phyloP scores from a whole-genome alignment of 2,888 invertebrate genomes.

The Gisinianus flammeolus region DNA sequence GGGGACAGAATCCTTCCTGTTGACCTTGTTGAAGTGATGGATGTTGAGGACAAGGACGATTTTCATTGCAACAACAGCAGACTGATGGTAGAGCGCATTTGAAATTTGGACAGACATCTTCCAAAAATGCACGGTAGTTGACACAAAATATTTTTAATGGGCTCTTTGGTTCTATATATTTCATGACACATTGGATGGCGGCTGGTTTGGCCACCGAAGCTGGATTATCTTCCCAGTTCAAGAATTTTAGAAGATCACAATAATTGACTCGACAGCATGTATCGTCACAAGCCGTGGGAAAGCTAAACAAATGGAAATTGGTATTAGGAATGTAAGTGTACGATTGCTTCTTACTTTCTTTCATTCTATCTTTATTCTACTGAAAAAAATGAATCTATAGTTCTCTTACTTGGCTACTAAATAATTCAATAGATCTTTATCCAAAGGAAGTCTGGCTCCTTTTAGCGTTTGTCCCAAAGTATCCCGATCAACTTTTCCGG shows the following conservation, averaged over 20 bases:
- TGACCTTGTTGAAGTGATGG: conserved; percentile 11
- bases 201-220: conserved; percentile 65
- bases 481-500: conserved; percentile 67
- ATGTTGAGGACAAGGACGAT: conserved; percentile 50
- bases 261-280: conserved; percentile 65
- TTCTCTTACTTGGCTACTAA: conserved; percentile 71
- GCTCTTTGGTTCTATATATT: conserved; percentile 54
- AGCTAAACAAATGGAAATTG: conserved; percentile 39
- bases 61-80: conserved; percentile 51
- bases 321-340: not conserved
- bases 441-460: conserved; percentile 74
- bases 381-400: not conserved
- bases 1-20: conserved; percentile 7
- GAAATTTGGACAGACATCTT: conserved; percentile 55
- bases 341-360: not conserved
- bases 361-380: not conserved
- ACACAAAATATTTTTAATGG: conserved; percentile 55
- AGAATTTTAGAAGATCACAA: conserved; percentile 73
- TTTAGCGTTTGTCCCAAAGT: conserved; percentile 71
- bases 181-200: conserved; percentile 62
- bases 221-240: conserved; percentile 71
- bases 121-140: conserved; percentile 55
- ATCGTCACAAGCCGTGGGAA: conserved; percentile 51
- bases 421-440: conserved; percentile 71
- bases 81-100: conserved; percentile 55